Evolutionary conservation across 2,888 invertebrate species (phyloP), one percentile per base, ranked within the genome.

Genomic region (Esperia sulphurella): DNA sequence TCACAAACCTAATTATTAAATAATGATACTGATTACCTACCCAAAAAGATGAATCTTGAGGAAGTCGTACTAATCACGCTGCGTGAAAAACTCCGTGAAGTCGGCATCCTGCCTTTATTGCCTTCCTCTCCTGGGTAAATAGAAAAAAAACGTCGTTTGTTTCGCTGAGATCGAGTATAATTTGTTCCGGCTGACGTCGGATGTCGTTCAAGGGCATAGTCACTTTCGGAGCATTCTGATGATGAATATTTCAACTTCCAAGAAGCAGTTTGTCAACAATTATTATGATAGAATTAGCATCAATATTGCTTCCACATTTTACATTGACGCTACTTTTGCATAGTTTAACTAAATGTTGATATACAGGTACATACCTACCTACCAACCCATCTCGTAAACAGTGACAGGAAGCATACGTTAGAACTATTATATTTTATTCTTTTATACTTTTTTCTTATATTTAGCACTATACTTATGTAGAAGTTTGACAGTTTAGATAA

Each of bases 181-280:
- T 88, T 83, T 75, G 84, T 85, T 86, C 79, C 85, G 82, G 78
- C 75, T 77, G 78, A 76, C 73, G 71, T 73, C 83, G 84, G 86
- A 87, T 87, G 82, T 83, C 83, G 80, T 84, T 77, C 86, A 87
- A 87, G 88, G 86, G 71, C 83, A 63, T 71, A 75, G 72, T 83
- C 79, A 78, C 79, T 82, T 85, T 81, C 75, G 59, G 76, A 72
- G 72, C 64, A 61, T 65, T 67, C 60, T 61, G 57, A 62, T 67
- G 65, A 71, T 69, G 61, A 64, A 53, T 64, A 21, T 21, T 21
- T 5, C 21, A 21, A 21, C 5, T 3, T 21, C 21, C 21, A 21
- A 21, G 21, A 21, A 21, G 21, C 21, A 21, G 21, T 21, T 21
- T 21, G 21, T 3, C 21, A 3, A 21, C 21, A 21, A 21, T 21